A percentile compares a stretch with the other conserved stretches of the same genome.
phyloP scores from a whole-genome alignment of 2,797 vertebrate genomes.

The Notoglanidium macrostoma region DNA sequence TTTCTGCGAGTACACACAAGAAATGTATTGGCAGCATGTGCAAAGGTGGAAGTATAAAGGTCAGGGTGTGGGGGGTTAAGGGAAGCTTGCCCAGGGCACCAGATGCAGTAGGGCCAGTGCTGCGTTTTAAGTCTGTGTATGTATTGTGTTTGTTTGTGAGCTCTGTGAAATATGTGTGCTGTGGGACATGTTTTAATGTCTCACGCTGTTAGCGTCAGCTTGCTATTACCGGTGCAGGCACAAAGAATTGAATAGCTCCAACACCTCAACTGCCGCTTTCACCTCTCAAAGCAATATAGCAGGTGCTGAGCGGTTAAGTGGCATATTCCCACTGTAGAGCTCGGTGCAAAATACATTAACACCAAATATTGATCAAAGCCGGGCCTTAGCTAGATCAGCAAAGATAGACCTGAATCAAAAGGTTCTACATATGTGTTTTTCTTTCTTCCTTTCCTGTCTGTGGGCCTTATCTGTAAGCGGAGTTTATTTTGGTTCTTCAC shows the following conservation, averaged over 20 bases:
- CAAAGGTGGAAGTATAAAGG: constrained; percentile 17
- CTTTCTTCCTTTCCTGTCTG: constrained; percentile 10
- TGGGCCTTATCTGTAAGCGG: constrained; percentile 36
- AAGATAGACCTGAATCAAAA: constrained; percentile 58
- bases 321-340: constrained; percentile 35
- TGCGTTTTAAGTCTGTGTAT: constrained; percentile 12
- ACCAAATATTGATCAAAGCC: constrained; percentile 63
- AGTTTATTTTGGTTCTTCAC: constrained; percentile 57
- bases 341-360: constrained; percentile 56
- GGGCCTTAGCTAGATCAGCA: constrained; percentile 47
- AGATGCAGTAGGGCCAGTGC: neutral
- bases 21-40: constrained; percentile 7
- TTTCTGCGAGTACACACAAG: neutral
- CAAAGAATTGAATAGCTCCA: constrained; percentile 35
- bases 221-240: constrained; percentile 22
- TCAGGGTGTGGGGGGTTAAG: constrained; percentile 29
- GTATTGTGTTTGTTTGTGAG: constrained; percentile 19
- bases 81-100: constrained; percentile 24
- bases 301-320: constrained; percentile 50
- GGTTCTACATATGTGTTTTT: constrained; percentile 27
- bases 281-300: constrained; percentile 60
- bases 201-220: constrained; percentile 34
- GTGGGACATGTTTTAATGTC: constrained; percentile 23
- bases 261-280: constrained; percentile 51
- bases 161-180: constrained; percentile 24